Evolutionary conservation across 2,797 vertebrate species (phyloP).

Genomic region (Petrocephalus sullivani): DNA sequence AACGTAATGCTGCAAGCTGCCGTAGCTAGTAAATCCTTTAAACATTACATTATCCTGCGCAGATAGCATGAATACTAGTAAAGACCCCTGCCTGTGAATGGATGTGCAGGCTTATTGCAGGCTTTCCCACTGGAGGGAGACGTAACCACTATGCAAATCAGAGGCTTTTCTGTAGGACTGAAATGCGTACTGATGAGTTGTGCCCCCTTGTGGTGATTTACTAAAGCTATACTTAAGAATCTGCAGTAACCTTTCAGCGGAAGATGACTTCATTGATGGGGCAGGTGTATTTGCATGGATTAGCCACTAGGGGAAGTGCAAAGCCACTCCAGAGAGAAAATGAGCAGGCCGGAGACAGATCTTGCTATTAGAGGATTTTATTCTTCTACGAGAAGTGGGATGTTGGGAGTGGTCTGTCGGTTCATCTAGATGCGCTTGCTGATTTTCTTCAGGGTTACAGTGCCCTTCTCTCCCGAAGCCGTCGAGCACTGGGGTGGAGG

Average conservation of each 20-base stretch:
- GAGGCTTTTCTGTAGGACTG: neutral
- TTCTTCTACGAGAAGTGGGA: neutral
- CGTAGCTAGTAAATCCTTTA: neutral
- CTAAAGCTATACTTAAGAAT: neutral
- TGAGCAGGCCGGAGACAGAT: neutral
- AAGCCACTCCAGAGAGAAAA: neutral
- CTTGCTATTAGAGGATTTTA: neutral
- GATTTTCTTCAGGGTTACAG: slow-evolving; percentile 51
- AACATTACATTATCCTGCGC: neutral
- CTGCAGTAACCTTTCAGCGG: neutral
- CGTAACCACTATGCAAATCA: neutral
- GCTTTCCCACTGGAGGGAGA: neutral
- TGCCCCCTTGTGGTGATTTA: slow-evolving; percentile 3
- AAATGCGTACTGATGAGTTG: neutral
- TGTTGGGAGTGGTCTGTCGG: neutral
- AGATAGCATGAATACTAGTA: neutral
- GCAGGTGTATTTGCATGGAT: neutral
- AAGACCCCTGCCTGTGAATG: neutral
- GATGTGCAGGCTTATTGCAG: neutral
- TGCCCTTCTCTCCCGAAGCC: slow-evolving; percentile 51
- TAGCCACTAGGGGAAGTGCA: neutral
- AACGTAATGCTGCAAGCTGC: neutral
- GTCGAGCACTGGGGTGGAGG: slow-evolving; percentile 39
- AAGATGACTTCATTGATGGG: neutral
- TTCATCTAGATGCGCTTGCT: slow-evolving; percentile 46